Base-by-base conservation (phyloP, 2,888 invertebrate genomes). In the Sarcophaga caerulescens region DNA sequence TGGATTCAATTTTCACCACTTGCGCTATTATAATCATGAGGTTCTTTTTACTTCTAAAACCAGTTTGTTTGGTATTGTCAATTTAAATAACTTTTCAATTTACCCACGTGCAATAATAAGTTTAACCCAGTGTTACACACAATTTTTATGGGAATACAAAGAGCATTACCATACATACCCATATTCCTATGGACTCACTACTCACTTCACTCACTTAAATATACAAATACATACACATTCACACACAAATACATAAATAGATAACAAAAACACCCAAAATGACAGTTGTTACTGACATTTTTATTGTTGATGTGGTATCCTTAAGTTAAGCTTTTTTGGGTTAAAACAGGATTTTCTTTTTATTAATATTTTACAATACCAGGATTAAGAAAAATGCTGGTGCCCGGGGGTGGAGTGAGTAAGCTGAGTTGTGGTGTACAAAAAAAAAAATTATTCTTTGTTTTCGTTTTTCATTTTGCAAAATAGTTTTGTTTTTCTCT, bases 271-370 rank as follows among this genome's bases (percentile, higher is more conserved):
- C 80, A 74, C 60, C 62, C 73, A 70, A 81, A 85, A 85, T 88
- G 90, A 88, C 91, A 89, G 91, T 92, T 91, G 92, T 83, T 90
- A 84, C 88, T 91, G 91, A 92, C 92, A 88, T 92, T 91, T 91
- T 91, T 91, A 92, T 92, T 92, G 90, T 90, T 90, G 91, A 84
- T 88, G 84, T 85, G 85, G 85, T 87, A 87, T 86, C 86, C 86
- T 84, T 79, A 84, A 84, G 78, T 86, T 84, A 84, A 86, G 84
- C 78, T 84, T 85, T 83, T 76, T 73, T 74, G 80, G 78, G 78
- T 47, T 74, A 84, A 75, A 86, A 84, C 60, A 75, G 84, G 75
- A 81, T 81, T 83, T 84, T 45, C 44, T 62, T 62, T 63, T 82
- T 84, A 75, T 84, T 84, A 83, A 81, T 84, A 84, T 81, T 80